phyloP scores from a whole-genome alignment of 2,113 vertebrate genomes.

The Catagonus wagneri region DNA sequence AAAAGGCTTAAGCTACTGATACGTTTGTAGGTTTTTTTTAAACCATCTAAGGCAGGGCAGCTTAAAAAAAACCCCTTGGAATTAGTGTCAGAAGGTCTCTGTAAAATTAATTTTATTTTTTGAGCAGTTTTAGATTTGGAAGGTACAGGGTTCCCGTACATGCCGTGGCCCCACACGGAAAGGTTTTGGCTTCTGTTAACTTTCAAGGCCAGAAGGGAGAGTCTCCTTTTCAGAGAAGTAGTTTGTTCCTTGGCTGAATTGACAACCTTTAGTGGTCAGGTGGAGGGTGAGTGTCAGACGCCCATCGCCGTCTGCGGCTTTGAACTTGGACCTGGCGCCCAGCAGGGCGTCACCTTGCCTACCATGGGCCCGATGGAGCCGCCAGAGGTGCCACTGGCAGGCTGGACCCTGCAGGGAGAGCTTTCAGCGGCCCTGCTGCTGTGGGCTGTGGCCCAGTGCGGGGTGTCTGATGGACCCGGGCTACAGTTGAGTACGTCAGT shows the following conservation, averaged over 20 bases:
- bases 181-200: not conserved
- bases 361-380: not conserved
- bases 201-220: not conserved
- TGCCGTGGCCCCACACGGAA: not conserved
- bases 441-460: not conserved
- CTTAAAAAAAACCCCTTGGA: not conserved
- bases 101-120: slow-evolving; percentile 26
- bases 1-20: slow-evolving; percentile 47
- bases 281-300: not conserved
- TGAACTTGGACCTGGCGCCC: not conserved
- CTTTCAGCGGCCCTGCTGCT: not conserved
- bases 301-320: not conserved
- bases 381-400: not conserved
- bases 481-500: no score
- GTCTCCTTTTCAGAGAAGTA: not conserved
- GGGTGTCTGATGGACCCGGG: not conserved
- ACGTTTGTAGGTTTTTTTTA: not conserved
- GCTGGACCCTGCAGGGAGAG: not conserved
- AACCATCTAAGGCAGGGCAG: not conserved
- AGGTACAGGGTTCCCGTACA: not conserved
- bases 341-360: not conserved
- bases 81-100: slow-evolving; percentile 9
- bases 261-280: not conserved
- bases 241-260: not conserved
- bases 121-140: not conserved